A percentile compares a stretch with the other conserved stretches of the same genome.
Conservation (phyloP, 2,888 invertebrate species). For the Polylopha cassiicola region DNA sequence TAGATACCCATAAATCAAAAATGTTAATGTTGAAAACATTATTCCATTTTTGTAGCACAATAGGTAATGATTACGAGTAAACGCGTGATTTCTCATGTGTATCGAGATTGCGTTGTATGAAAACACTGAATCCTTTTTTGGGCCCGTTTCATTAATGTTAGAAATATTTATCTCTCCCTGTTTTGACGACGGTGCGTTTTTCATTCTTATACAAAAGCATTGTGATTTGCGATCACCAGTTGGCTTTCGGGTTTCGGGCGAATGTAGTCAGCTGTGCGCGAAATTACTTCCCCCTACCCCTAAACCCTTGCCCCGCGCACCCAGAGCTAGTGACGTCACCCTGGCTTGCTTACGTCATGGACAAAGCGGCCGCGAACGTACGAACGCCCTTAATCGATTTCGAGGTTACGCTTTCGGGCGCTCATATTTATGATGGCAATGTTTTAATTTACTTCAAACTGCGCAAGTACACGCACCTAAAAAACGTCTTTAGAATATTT, state of each 20-base stretch:
- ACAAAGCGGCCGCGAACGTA: conserved; percentile 58
- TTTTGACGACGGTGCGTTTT: conserved; percentile 24
- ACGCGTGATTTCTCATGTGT: too few relatives aligned
- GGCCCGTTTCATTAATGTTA: too few relatives aligned
- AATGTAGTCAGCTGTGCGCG: conserved; percentile 66
- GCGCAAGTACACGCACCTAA: conserved; percentile 8
- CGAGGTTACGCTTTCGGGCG: conserved; percentile 39
- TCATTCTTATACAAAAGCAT: conserved; percentile 22
- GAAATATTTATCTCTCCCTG: too few relatives aligned
- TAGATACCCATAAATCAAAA: too few relatives aligned
- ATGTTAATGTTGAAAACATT: too few relatives aligned
- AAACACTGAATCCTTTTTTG: too few relatives aligned
- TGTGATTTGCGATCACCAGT: conserved; percentile 31
- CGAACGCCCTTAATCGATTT: conserved; percentile 64
- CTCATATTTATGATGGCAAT: conserved; percentile 18
- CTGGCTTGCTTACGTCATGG: conserved; percentile 63
- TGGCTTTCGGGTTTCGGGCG: conserved; percentile 49
- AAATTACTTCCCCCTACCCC: conserved; percentile 53
- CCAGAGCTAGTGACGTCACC: conserved; percentile 62
- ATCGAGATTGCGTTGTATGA: too few relatives aligned
- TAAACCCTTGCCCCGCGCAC: conserved; percentile 34
- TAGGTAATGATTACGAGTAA: too few relatives aligned
- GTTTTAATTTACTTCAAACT: conserved; percentile 15
- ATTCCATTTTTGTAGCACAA: too few relatives aligned
- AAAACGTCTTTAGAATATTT: not conserved